Percentiles rank a stretch among this genome's conserved stretches.
These are phyloP conservation scores for Falco punctatus DNA, from an alignment of 2,113 vertebrate species.

Conservation along the genomic window DNA sequence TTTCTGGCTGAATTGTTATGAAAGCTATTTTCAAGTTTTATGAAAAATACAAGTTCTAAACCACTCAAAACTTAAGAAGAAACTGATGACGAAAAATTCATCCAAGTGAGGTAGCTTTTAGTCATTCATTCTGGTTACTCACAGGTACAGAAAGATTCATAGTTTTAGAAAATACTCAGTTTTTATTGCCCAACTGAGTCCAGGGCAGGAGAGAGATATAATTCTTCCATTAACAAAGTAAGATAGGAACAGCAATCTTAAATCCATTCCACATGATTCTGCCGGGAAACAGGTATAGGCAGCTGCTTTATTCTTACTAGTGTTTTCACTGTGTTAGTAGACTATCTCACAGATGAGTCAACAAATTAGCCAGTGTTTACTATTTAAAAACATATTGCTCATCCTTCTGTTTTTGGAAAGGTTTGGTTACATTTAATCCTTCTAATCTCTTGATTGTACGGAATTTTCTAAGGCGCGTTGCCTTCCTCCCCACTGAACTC, in stretches of 20 bases:
- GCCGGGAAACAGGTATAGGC: background rate
- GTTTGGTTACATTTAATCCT: constrained; percentile 16
- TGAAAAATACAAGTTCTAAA: background rate
- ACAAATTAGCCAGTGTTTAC: background rate
- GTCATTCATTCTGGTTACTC: background rate
- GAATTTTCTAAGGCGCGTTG: constrained; percentile 36
- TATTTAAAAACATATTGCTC: background rate
- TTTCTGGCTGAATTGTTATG: background rate
- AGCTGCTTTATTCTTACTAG: background rate
- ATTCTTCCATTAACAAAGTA: background rate
- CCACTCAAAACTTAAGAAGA: background rate
- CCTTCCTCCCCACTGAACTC: constrained; percentile 24
- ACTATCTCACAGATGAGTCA: background rate
- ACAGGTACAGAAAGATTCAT: background rate
- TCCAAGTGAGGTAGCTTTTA: background rate
- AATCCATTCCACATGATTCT: background rate
- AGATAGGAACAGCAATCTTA: background rate
- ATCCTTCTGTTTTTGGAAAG: constrained; percentile 4
- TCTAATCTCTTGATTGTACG: background rate
- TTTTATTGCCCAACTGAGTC: background rate
- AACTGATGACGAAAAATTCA: background rate
- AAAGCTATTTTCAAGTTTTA: background rate
- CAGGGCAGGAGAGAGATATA: background rate
- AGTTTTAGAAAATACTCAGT: background rate
- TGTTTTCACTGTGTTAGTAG: background rate